phyloP scores from a whole-genome alignment of 1,140 invertebrate genomes.

The Lordiphosa mommai region DNA sequence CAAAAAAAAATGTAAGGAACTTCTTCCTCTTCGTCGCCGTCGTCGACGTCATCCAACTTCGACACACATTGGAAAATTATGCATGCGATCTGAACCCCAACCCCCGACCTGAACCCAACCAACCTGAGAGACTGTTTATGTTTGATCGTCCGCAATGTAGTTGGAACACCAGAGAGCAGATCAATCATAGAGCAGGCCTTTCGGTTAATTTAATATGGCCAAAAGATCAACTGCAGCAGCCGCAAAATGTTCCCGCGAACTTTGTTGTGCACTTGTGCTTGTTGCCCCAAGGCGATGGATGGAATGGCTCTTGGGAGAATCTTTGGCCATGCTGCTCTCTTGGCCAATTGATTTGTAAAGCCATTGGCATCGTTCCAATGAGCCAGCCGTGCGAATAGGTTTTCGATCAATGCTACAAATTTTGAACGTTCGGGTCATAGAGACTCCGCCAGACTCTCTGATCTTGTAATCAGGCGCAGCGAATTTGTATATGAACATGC shows the following conservation, averaged over 20 bases:
- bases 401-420: conserved; percentile 73
- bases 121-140: conserved; percentile 50
- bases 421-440: conserved; percentile 76
- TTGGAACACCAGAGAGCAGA: conserved; percentile 37
- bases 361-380: conserved; percentile 70
- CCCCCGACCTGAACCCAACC: conserved; percentile 40
- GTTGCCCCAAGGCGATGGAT: background rate
- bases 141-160: conserved; percentile 44
- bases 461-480: conserved; percentile 72
- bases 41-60: conserved; percentile 48
- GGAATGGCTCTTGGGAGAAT: conserved; percentile 1
- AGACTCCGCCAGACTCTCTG: conserved; percentile 13
- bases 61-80: conserved; percentile 70
- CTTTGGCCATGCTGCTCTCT: conserved; percentile 60
- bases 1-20: conserved; percentile 26
- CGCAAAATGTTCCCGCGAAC: conserved; percentile 71
- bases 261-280: conserved; percentile 60
- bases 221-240: conserved; percentile 66
- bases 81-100: conserved; percentile 61
- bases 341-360: conserved; percentile 69
- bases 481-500: conserved; percentile 77
- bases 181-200: conserved; percentile 66
- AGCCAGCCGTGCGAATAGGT: conserved; percentile 67
- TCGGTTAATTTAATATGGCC: conserved; percentile 78
- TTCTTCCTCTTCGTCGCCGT: too few species aligned